Conservation (phyloP, 37 sponge, comb jelly and placozoan genomes). For the Spongilla lacustris region DNA sequence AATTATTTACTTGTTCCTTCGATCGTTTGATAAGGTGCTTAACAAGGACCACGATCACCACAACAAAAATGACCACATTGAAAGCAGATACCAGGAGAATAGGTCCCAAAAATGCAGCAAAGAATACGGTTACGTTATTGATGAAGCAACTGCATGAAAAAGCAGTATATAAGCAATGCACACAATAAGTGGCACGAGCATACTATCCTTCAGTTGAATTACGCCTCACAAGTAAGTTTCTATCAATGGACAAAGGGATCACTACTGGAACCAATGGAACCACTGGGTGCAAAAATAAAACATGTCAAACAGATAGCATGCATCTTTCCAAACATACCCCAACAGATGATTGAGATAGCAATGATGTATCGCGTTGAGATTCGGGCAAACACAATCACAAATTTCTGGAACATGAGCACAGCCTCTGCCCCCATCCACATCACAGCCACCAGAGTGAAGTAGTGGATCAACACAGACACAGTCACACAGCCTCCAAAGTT, state of each 20-base stretch:
- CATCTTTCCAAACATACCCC: conserved; percentile 45
- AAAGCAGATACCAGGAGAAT: conserved; percentile 25
- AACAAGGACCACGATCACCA: conserved; percentile 24
- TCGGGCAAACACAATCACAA: conserved; percentile 52
- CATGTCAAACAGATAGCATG: neutral
- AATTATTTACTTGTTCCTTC: neutral
- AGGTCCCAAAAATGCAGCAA: conserved; percentile 56
- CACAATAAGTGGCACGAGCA: too few species aligned
- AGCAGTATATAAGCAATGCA: too few species aligned
- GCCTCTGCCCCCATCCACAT: conserved; percentile 71
- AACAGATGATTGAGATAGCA: conserved; percentile 19
- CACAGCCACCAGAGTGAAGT: conserved; percentile 53
- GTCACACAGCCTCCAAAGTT: conserved; percentile 44
- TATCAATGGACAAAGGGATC: neutral
- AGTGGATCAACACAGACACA: conserved; percentile 52
- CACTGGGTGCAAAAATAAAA: neutral
- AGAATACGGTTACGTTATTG: conserved; percentile 25
- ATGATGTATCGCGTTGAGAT: conserved; percentile 39
- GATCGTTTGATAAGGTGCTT: conserved; percentile 8
- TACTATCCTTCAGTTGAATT: neutral
- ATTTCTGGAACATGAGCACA: conserved; percentile 49
- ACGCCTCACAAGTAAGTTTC: neutral
- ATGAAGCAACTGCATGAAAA: conserved; percentile 77
- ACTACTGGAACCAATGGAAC: neutral
- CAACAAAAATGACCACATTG: conserved; percentile 52